These are phyloP conservation scores for Scatophagus argus DNA, from an alignment of 2,113 vertebrate genomes.

Conservation along the genomic window DNA sequence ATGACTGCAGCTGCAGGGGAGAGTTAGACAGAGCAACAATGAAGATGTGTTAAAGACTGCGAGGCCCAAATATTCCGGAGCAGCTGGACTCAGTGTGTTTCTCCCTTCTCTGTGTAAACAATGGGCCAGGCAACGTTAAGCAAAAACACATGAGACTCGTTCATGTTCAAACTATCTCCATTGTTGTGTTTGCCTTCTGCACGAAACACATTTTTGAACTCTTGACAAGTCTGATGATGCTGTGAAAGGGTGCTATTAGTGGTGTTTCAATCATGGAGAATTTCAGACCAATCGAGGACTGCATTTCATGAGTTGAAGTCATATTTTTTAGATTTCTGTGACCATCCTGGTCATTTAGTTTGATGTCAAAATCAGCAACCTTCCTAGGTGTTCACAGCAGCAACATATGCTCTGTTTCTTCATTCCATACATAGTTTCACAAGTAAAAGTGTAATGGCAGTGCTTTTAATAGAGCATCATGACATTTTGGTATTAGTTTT, in stretches of 20 bases:
- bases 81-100: slow-evolving; percentile 76
- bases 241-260: slow-evolving; percentile 37
- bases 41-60: slow-evolving; percentile 54
- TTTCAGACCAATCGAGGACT: slow-evolving; percentile 6
- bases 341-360: background rate
- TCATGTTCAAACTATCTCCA: slow-evolving; percentile 45
- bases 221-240: background rate
- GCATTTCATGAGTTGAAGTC: background rate
- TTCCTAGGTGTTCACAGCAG: background rate
- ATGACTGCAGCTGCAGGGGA: slow-evolving; percentile 58
- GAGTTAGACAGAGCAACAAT: slow-evolving; percentile 23
- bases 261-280: slow-evolving; percentile 27
- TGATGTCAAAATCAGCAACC: background rate
- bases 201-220: slow-evolving; percentile 31
- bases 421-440: background rate
- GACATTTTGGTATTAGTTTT: background rate
- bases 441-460: background rate
- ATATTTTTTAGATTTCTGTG: slow-evolving; percentile 12
- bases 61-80: slow-evolving; percentile 60
- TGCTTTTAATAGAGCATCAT: background rate
- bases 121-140: slow-evolving; percentile 57
- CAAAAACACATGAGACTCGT: slow-evolving; percentile 72
- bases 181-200: slow-evolving; percentile 58
- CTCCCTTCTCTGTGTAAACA: slow-evolving; percentile 67
- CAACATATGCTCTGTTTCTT: background rate